Evolutionary conservation across 2,113 vertebrate genomes (phyloP).

Genomic region (Acrocephalus kingi): DNA sequence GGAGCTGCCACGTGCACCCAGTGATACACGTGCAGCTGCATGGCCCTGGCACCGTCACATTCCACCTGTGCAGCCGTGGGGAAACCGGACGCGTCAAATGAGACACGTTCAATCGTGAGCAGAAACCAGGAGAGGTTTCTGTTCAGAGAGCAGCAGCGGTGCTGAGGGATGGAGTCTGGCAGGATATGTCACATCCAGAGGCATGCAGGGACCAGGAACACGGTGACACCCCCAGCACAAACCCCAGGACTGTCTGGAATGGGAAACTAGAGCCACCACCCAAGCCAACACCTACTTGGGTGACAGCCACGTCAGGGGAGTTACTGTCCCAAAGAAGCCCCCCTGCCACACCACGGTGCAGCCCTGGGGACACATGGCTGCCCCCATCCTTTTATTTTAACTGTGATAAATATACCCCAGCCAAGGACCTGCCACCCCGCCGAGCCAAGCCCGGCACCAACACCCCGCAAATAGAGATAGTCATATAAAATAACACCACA

Average conservation of each 20-base stretch:
- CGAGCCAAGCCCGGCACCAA: background rate
- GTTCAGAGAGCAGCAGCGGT: background rate
- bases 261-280: background rate
- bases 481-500: background rate
- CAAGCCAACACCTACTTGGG: background rate
- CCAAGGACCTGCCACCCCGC: background rate
- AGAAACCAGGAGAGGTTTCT: background rate
- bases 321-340: background rate
- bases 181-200: background rate
- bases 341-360: background rate
- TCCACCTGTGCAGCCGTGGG: background rate
- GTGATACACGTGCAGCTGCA: background rate
- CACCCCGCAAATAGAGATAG: background rate
- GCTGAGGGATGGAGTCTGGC: background rate
- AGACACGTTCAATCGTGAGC: background rate
- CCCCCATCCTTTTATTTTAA: background rate
- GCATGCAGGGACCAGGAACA: background rate
- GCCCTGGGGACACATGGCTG: background rate
- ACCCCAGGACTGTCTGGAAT: background rate
- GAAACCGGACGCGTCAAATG: background rate
- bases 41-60: background rate
- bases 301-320: background rate
- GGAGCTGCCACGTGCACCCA: rapidly evolving
- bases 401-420: background rate
- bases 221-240: background rate